Percentiles rank a stretch among this genome's conserved stretches.
phyloP scores from a whole-genome alignment of 2,888 invertebrate genomes.

The Itoplectis maculator region DNA sequence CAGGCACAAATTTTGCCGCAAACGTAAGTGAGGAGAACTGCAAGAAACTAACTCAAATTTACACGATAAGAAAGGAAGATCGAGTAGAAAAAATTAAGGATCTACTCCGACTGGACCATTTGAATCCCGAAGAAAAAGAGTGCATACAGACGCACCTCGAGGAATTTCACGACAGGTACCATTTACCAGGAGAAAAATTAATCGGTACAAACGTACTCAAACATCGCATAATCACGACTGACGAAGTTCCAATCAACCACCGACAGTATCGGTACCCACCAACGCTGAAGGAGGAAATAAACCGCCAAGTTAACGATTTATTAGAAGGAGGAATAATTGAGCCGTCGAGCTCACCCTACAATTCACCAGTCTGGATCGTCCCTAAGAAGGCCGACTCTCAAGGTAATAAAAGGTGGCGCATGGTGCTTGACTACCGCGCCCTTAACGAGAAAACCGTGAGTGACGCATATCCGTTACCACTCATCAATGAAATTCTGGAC shows the following conservation, averaged over 20 bases:
- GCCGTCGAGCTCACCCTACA: conserved; percentile 56
- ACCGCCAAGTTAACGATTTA: conserved; percentile 57
- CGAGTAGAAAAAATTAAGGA: conserved; percentile 19
- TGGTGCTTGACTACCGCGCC: conserved; percentile 62
- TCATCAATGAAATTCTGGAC: conserved; percentile 73
- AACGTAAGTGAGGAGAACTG: no score
- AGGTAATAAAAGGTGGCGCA: conserved; percentile 64
- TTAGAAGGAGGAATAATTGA: conserved; percentile 55
- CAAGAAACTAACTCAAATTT: no score
- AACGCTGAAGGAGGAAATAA: conserved; percentile 58
- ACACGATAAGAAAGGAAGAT: conserved; percentile 6
- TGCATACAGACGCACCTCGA: conserved; percentile 54
- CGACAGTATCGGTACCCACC: conserved; percentile 64
- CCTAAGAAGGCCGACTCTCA: conserved; percentile 65
- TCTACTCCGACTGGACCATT: conserved; percentile 41
- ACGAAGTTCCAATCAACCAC: conserved; percentile 55
- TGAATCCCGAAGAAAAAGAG: conserved; percentile 64
- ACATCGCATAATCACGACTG: conserved; percentile 57
- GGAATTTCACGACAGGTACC: conserved; percentile 45
- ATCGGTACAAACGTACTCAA: conserved; percentile 29
- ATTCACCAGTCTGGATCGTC: conserved; percentile 67
- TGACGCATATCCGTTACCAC: conserved; percentile 69
- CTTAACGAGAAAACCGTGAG: conserved; percentile 66
- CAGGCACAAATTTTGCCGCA: no score
- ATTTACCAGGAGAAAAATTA: conserved; percentile 58